phyloP scores from a whole-genome alignment of 2,113 vertebrate species.

The Girardinichthys multiradiatus region DNA sequence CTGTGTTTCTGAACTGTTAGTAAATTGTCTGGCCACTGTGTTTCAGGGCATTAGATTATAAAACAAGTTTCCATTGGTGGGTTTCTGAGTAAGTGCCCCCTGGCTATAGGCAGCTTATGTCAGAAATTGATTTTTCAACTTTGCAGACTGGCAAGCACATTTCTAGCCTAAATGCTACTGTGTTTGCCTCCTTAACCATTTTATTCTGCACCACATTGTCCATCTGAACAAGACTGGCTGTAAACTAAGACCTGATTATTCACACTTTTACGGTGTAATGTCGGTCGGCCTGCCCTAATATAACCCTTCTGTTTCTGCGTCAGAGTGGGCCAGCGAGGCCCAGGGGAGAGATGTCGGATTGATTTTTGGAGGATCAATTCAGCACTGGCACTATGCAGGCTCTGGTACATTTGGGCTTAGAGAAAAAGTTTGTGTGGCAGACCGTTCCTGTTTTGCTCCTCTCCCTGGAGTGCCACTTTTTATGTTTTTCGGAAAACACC shows the following conservation, averaged over 20 bases:
- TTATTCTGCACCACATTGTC: conserved; percentile 25
- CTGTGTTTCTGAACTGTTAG: background rate
- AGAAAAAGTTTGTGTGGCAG: conserved; percentile 40
- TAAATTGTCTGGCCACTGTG: background rate
- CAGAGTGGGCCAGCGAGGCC: conserved; percentile 65
- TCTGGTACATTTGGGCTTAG: conserved; percentile 44
- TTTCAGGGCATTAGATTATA: conserved; percentile 9
- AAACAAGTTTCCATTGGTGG: conserved; percentile 8
- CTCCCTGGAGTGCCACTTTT: conserved; percentile 21
- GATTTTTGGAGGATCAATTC: conserved; percentile 71
- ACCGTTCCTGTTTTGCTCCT: conserved; percentile 21
- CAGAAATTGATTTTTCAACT: conserved; percentile 7
- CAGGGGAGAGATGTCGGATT: conserved; percentile 66
- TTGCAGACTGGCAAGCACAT: background rate
- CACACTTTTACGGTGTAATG: conserved; percentile 47
- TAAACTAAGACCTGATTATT: conserved; percentile 44
- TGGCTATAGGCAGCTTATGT: conserved; percentile 11
- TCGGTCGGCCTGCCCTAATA: conserved; percentile 64
- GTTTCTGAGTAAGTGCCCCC: conserved; percentile 5
- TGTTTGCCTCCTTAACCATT: conserved; percentile 15
- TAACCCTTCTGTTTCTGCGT: conserved; percentile 65
- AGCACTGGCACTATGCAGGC: conserved; percentile 47
- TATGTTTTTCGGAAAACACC: conserved; percentile 31
- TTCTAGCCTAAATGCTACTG: conserved; percentile 7
- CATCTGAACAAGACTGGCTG: conserved; percentile 48